Base-by-base conservation (phyloP, 1,140 invertebrate species). In the Nilaparvata lugens region DNA sequence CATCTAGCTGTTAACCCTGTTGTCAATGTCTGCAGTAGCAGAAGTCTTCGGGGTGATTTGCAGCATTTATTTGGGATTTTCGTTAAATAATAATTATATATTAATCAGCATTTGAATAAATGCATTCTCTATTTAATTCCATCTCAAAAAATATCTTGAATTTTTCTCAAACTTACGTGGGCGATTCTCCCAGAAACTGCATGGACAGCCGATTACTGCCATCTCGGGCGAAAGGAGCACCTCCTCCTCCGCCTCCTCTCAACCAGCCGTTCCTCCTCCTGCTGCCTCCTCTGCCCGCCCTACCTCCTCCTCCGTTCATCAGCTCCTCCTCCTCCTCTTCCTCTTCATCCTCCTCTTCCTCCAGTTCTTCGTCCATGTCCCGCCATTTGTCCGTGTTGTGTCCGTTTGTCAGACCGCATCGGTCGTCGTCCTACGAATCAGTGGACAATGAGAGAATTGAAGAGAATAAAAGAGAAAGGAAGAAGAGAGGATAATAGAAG, bases 181-280 rank as follows among this genome's bases (percentile, higher is more conserved):
- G 75, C 16, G 81, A 81, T 51, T 84, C 84, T 19, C 83, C 83
- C 19, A 89, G 78, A 68, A 88, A 87, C 72, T 94, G 91, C 85
- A 95, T 93, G 0, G 93, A 97, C n/a, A 95, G 77, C 25, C 94
- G 77, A 70, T 90, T 90, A 61, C 79, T 85, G 68, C 78, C 85
- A 66, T 76, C 84, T 62, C 76, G 67, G 56, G 61, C 58, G 60
- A 69, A 70, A 7, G 61, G 54, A 23, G 56, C 31, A 38, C 59
- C 58, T 6, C 45, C 56, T 11, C 58, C 24, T 48, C 45, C 16
- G 2, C 45, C 16, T 4, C 45, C 16, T 4, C 45, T 6, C 21
- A 24, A 5, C 60, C 54, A 16, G 60, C 64, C 51, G 9, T 23
- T 19, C 21, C 45, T 19, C 21, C 45, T 48, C 21, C 45, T 19